Evolutionary conservation across 2,888 invertebrate species (phyloP).

Genomic region (Himalopsyche tibetana): DNA sequence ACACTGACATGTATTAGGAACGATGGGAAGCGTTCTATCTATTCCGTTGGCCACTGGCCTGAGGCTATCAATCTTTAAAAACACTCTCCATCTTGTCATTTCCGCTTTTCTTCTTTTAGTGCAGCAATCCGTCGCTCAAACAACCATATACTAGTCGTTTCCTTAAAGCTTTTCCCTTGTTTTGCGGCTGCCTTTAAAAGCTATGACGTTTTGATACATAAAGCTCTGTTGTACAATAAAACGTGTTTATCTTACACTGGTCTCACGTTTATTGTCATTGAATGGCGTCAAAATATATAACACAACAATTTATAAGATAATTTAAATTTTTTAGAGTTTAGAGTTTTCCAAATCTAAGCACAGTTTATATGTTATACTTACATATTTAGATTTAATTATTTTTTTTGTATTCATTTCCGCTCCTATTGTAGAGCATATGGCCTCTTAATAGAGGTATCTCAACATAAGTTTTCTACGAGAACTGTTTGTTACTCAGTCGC

Average conservation of each 20-base stretch:
- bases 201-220: background rate
- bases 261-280: background rate
- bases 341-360: no score
- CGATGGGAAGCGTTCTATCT: background rate
- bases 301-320: no score
- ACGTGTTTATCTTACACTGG: background rate
- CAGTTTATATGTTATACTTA: no score
- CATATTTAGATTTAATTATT: no score
- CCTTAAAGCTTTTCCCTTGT: background rate
- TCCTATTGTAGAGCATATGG: no score
- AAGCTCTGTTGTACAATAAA: background rate
- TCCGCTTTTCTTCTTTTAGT: constrained; percentile 19
- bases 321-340: no score
- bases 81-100: background rate
- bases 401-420: no score
- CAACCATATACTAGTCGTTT: background rate
- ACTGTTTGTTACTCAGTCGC: no score
- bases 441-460: no score
- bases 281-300: no score
- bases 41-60: background rate
- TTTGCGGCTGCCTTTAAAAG: background rate
- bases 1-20: background rate
- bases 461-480: no score
- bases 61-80: background rate
- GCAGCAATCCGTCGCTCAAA: background rate